Evolutionary conservation across 2,113 vertebrate genomes (phyloP).

Genomic region (Nasalis larvatus): DNA sequence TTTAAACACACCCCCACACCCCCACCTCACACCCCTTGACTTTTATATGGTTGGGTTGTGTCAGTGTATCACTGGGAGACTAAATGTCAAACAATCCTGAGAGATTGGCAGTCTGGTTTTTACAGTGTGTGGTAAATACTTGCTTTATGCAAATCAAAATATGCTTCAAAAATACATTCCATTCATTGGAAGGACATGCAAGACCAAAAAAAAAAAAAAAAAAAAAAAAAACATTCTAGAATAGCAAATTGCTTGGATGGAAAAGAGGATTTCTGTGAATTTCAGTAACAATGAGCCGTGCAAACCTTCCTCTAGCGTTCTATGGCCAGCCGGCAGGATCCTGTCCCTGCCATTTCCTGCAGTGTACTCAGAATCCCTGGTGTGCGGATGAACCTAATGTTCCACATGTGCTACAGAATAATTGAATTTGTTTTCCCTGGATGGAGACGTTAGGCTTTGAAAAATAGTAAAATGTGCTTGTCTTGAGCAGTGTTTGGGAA

Average conservation of each 20-base stretch:
- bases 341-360: neutral
- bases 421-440: conserved; percentile 51
- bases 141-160: conserved; percentile 48
- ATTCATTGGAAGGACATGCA: neutral
- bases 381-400: neutral
- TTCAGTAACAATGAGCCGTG: neutral
- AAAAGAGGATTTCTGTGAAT: neutral
- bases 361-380: neutral
- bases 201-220: neutral
- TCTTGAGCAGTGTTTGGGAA: conserved; percentile 45
- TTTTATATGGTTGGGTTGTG: neutral
- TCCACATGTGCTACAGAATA: neutral
- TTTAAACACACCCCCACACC: neutral
- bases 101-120: neutral
- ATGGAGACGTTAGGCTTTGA: conserved; percentile 53
- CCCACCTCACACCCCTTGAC: neutral
- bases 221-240: neutral
- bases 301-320: neutral
- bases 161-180: neutral
- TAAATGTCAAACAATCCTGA: neutral
- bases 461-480: conserved; percentile 53
- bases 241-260: neutral
- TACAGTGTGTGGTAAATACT: neutral
- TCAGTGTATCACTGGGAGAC: neutral
- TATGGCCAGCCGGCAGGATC: neutral